Percentiles rank a stretch among this genome's conserved stretches.
Conservation (phyloP, 1,140 invertebrate species). For the Platyura marginata region DNA sequence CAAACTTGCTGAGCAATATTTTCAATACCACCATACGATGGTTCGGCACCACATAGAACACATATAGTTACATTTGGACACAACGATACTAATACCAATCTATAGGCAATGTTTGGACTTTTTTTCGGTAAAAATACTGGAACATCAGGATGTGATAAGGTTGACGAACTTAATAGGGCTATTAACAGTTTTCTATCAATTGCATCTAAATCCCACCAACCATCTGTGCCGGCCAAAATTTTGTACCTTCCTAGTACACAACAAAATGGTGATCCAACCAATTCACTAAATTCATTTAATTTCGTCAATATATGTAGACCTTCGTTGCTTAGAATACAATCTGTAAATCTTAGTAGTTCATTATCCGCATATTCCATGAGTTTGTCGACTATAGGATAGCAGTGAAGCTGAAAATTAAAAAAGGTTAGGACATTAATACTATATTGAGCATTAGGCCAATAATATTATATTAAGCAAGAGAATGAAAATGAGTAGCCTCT, state of each 20-base stretch:
- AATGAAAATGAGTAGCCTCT: neutral
- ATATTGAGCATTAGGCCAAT: neutral
- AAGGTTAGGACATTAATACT: neutral
- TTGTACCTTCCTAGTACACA: constrained; percentile 52
- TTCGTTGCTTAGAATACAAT: constrained; percentile 40
- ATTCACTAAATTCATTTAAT: constrained; percentile 31
- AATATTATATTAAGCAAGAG: no score
- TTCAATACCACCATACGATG: constrained; percentile 1
- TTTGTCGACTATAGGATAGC: constrained; percentile 38
- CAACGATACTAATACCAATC: constrained; percentile 1
- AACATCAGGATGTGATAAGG: constrained; percentile 41
- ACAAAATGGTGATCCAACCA: constrained; percentile 55
- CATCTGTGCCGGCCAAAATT: constrained; percentile 52
- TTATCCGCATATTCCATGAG: constrained; percentile 44
- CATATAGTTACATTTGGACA: neutral
- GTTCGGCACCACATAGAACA: constrained; percentile 4
- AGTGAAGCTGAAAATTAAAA: neutral
- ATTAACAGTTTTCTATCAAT: constrained; percentile 52
- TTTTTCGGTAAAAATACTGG: constrained; percentile 59
- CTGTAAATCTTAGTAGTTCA: constrained; percentile 37
- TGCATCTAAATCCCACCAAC: constrained; percentile 55
- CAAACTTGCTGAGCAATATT: constrained; percentile 2
- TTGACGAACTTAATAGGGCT: constrained; percentile 36
- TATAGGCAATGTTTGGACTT: constrained; percentile 34
- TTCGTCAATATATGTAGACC: constrained; percentile 42